phyloP scores from a whole-genome alignment of 2,113 vertebrate species.

The Callionymus lyra region DNA sequence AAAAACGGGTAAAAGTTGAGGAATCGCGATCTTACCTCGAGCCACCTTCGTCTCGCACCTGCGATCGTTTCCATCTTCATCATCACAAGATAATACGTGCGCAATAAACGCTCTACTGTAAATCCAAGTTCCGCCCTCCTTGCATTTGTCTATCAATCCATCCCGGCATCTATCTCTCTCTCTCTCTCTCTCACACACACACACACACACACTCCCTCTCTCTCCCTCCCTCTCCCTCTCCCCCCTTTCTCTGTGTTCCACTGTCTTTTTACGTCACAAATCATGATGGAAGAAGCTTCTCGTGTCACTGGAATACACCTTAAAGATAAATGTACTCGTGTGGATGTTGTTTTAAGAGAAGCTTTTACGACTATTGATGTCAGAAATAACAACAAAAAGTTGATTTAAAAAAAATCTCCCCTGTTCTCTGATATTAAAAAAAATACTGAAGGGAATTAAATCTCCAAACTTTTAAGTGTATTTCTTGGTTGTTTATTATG shows the following conservation, averaged over 20 bases:
- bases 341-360: no score
- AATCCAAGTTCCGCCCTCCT: conserved; percentile 61
- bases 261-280: conserved; percentile 57
- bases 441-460: no score
- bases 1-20: conserved; percentile 43
- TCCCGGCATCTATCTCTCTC: conserved; percentile 46
- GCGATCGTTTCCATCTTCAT: conserved; percentile 46
- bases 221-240: conserved; percentile 15
- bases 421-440: no score
- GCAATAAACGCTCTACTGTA: conserved; percentile 51
- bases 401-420: no score
- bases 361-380: no score
- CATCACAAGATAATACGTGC: conserved; percentile 51
- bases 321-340: no score
- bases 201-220: no score
- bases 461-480: no score
- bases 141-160: conserved; percentile 64
- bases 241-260: conserved; percentile 28
- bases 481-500: no score
- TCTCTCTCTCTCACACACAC: conserved; percentile 13
- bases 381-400: no score
- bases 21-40: conserved; percentile 47
- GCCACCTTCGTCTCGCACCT: conserved; percentile 42
- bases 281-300: conserved; percentile 17
- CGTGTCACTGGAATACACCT: no score